phyloP scores from a whole-genome alignment of 2,888 invertebrate genomes.

The Dendrolimus pini region DNA sequence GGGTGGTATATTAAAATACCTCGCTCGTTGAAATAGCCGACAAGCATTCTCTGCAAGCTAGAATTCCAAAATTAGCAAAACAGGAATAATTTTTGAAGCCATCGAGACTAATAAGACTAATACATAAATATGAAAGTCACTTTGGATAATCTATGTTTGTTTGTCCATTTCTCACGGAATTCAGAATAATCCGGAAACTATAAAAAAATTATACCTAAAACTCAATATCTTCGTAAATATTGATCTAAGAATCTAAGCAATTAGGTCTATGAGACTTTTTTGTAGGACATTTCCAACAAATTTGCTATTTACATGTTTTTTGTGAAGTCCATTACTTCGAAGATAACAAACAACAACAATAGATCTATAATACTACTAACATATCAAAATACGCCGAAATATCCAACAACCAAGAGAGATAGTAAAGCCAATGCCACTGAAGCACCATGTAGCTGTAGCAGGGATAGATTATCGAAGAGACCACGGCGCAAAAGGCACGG shows the following conservation, averaged over 20 bases:
- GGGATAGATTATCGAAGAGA: slow-evolving; percentile 39
- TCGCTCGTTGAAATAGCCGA: slow-evolving; percentile 48
- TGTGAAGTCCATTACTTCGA: too few species aligned
- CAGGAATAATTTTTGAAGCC: background rate
- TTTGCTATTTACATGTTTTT: too few species aligned
- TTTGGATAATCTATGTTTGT: too few species aligned
- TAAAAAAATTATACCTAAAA: too few species aligned
- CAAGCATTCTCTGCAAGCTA: slow-evolving; percentile 53
- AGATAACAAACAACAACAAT: too few species aligned
- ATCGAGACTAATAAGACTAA: background rate
- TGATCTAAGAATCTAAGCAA: too few species aligned
- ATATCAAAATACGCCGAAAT: slow-evolving; percentile 43
- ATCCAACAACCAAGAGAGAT: slow-evolving; percentile 33
- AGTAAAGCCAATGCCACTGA: slow-evolving; percentile 35
- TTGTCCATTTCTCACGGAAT: too few species aligned
- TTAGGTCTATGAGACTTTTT: too few species aligned
- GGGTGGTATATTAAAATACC: slow-evolving; percentile 57
- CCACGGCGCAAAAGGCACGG: slow-evolving; percentile 42
- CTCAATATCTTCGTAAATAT: too few species aligned
- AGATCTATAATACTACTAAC: slow-evolving; percentile 22
- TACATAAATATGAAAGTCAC: too few species aligned
- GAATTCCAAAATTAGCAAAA: background rate
- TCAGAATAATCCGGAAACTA: too few species aligned
- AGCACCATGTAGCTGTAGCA: slow-evolving; percentile 42
- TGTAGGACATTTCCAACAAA: too few species aligned